phyloP scores from a whole-genome alignment of 2,113 vertebrate species.

The Formicarius rufipectus region DNA sequence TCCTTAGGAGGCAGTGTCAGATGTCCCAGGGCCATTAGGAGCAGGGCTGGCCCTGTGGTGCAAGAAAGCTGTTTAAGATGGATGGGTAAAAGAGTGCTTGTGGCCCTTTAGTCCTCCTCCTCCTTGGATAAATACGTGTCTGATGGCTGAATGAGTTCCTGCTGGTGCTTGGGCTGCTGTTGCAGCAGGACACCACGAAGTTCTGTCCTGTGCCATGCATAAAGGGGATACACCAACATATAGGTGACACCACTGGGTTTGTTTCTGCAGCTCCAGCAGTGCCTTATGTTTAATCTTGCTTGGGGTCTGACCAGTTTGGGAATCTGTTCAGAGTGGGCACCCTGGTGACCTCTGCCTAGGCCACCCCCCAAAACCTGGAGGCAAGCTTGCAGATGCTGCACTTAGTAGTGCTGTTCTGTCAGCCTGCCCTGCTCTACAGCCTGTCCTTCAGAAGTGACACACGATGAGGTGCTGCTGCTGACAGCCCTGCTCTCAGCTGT shows the following conservation, averaged over 20 bases:
- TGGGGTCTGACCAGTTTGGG: not conserved
- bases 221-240: not conserved
- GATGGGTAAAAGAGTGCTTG: not conserved
- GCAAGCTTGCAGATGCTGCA: not conserved
- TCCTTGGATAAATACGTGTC: not conserved
- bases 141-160: not conserved
- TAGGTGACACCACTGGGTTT: fast-evolving
- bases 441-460: not conserved
- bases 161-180: not conserved
- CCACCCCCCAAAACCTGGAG: not conserved
- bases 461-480: not conserved
- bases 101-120: not conserved
- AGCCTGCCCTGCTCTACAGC: not conserved
- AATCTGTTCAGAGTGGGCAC: not conserved
- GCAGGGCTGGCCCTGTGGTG: no score
- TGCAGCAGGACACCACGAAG: not conserved
- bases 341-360: not conserved
- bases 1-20: no score
- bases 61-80: not conserved
- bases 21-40: not conserved
- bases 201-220: not conserved
- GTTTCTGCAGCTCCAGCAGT: not conserved
- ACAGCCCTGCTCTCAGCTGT: not conserved
- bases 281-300: not conserved
- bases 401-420: fast-evolving